These are phyloP conservation scores for Tetragonula carbonaria DNA, from an alignment of 2,888 invertebrate species.

Conservation along the genomic window DNA sequence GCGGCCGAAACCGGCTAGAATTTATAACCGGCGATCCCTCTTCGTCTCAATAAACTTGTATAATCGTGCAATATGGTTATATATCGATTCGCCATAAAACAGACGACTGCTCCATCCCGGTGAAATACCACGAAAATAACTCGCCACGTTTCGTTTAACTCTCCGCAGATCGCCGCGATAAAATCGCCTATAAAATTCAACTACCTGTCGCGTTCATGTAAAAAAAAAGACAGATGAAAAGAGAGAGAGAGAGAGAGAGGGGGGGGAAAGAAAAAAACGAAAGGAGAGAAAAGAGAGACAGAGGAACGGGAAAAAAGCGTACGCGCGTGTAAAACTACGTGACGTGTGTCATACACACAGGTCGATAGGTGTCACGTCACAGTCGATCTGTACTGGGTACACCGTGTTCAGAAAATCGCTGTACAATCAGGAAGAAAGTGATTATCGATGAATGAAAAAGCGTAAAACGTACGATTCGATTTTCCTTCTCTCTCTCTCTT, in stretches of 20 bases:
- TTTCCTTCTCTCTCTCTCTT: not conserved
- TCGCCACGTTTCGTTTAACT: constrained; percentile 54
- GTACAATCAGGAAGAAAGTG: constrained; percentile 17
- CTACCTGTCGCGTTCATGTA: constrained; percentile 48
- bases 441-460: constrained; percentile 22
- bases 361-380: constrained; percentile 42
- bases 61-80: constrained; percentile 50
- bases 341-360: constrained; percentile 32
- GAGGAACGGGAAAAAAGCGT: not conserved
- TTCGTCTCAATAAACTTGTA: constrained; percentile 50
- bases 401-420: constrained; percentile 19
- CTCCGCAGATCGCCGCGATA: constrained; percentile 48
- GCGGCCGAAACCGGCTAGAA: constrained; percentile 24
- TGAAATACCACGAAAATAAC: constrained; percentile 54
- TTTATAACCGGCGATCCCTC: constrained; percentile 51
- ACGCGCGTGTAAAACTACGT: constrained; percentile 26
- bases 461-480: not conserved
- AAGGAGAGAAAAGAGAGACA: not conserved
- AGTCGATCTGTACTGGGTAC: constrained; percentile 17
- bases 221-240: constrained; percentile 2
- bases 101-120: constrained; percentile 38
- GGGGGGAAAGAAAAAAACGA: not conserved
- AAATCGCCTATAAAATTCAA: constrained; percentile 58
- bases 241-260: not conserved
- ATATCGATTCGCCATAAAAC: constrained; percentile 48